A percentile compares a stretch with the other conserved stretches of the same genome.
Conservation (phyloP, 92 coral and sea anemone genomes). For the Umimayanthus kanabou region DNA sequence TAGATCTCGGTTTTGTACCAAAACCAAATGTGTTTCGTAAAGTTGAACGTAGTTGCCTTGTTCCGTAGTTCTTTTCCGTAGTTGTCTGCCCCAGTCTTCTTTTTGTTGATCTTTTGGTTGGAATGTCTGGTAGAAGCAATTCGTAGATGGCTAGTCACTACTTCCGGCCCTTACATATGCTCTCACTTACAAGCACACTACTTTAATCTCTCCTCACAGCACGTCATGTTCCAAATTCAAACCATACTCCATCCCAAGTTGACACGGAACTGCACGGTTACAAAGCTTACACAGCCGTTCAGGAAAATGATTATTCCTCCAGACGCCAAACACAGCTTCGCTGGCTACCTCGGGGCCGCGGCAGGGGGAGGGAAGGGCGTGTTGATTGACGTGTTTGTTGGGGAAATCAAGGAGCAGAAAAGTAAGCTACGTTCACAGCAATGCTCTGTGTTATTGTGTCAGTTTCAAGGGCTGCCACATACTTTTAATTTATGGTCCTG, state of each 20-base stretch:
- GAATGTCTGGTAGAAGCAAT: too few species aligned
- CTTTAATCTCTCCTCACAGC: not conserved
- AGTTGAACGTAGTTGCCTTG: too few species aligned
- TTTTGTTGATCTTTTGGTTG: too few species aligned
- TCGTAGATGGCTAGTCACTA: too few species aligned
- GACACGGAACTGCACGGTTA: constrained; percentile 12
- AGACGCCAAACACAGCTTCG: constrained; percentile 1
- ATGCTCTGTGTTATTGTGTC: not conserved
- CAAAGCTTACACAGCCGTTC: constrained; percentile 12
- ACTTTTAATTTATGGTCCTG: not conserved
- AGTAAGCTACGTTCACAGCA: not conserved
- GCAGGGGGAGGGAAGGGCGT: not conserved
- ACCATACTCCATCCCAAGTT: not conserved
- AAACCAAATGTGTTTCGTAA: too few species aligned
- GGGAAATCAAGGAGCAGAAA: constrained; percentile 9
- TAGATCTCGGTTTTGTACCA: too few species aligned
- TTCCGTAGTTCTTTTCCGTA: too few species aligned
- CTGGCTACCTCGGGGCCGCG: not conserved
- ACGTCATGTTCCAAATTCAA: constrained; percentile 7
- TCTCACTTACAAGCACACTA: not conserved
- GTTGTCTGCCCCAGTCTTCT: too few species aligned
- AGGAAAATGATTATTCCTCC: constrained; percentile 29
- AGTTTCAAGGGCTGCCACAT: not conserved
- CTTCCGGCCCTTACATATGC: too few species aligned
- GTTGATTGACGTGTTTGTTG: constrained; percentile 14